Percentiles rank a stretch among this genome's conserved stretches.
These are phyloP conservation scores for Trachythela sp. DNA, from an alignment of 64 coral and sea anemone species.

Conservation along the genomic window DNA sequence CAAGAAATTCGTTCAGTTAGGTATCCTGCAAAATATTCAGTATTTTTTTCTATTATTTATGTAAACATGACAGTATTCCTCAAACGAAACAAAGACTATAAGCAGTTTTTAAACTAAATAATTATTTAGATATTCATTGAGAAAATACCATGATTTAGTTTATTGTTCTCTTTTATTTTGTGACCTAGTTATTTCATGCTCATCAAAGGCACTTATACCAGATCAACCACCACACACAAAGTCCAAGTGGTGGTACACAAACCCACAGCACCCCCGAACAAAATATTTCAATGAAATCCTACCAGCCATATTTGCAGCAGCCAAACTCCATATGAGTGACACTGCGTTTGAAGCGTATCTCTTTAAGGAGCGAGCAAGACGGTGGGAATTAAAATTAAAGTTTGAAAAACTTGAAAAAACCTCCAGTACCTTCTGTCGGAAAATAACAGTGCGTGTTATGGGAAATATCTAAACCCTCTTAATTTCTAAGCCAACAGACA, in stretches of 20 bases:
- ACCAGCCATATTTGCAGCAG: slow-evolving; percentile 42
- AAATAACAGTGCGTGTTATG: too few relatives aligned
- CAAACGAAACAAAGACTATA: not conserved
- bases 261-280: slow-evolving; percentile 39
- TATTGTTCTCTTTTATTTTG: not conserved
- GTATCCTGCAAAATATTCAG: slow-evolving; percentile 8
- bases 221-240: slow-evolving; percentile 37
- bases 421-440: too few relatives aligned
- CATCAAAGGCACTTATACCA: slow-evolving; percentile 28
- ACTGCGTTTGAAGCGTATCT: too few relatives aligned
- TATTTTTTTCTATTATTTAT: too few relatives aligned
- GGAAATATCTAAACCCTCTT: too few relatives aligned
- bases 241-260: slow-evolving; percentile 39
- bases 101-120: not conserved
- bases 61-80: not conserved
- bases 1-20: slow-evolving; percentile 13
- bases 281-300: slow-evolving; percentile 49
- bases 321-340: slow-evolving; percentile 39
- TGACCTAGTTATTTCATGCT: slow-evolving; percentile 38
- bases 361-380: too few relatives aligned
- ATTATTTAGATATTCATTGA: slow-evolving; percentile 9
- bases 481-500: too few relatives aligned
- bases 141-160: not conserved
- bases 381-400: too few relatives aligned
- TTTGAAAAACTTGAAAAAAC: too few relatives aligned